phyloP scores from a whole-genome alignment of 1,140 invertebrate species.

The Cepaea nemoralis region DNA sequence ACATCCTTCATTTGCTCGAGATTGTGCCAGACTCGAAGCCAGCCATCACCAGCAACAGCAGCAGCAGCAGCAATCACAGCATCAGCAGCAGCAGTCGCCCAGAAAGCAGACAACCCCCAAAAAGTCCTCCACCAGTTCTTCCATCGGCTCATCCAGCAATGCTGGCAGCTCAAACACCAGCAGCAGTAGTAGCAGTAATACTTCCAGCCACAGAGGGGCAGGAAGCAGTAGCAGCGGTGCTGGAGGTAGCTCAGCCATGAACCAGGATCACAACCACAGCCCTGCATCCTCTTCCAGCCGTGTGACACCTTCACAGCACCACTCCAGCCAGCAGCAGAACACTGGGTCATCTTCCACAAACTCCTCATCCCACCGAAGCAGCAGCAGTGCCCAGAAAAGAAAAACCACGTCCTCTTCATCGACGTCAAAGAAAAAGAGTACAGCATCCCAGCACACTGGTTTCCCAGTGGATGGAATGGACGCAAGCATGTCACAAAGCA shows the following conservation, averaged over 20 bases:
- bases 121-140: conserved; percentile 21
- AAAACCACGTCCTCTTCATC: conserved; percentile 33
- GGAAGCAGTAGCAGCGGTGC: conserved; percentile 7
- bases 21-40: conserved; percentile 34
- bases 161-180: background rate
- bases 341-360: conserved; percentile 29
- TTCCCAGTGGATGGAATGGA: conserved; percentile 59
- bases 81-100: conserved; percentile 14
- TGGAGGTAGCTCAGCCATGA: conserved; percentile 28
- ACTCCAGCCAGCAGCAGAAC: conserved; percentile 33
- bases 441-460: conserved; percentile 41
- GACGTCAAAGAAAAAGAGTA: conserved; percentile 54
- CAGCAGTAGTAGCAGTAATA: conserved; percentile 21
- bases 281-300: conserved; percentile 46
- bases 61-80: conserved; percentile 31
- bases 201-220: conserved; percentile 19
- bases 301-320: conserved; percentile 37
- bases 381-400: conserved; percentile 35
- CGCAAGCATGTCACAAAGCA: conserved; percentile 58
- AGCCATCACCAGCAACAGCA: conserved; percentile 43
- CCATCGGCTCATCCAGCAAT: background rate
- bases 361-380: conserved; percentile 43
- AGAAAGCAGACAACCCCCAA: conserved; percentile 21
- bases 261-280: conserved; percentile 47
- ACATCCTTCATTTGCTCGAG: conserved; percentile 25